Evolutionary conservation across 2,888 invertebrate species (phyloP), one percentile per base, ranked within the genome.

Genomic region (Dicycla oo): DNA sequence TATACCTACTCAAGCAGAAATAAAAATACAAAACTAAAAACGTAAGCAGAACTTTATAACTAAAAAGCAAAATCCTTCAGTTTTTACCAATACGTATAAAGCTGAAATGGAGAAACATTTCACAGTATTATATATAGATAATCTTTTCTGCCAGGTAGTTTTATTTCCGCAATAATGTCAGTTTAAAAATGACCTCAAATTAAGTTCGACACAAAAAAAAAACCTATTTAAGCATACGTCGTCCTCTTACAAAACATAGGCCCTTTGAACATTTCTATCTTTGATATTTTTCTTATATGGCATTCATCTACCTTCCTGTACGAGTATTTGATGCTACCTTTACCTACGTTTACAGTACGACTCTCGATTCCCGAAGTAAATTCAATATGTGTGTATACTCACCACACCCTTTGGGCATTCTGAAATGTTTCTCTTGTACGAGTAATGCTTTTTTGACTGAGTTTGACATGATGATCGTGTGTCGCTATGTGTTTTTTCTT

Each of bases 401-500:
- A 65, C 49, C 57, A 34, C 71, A 71, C 77, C 76, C 72, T 78
- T 70, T 67, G 76, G 75, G 77, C 71, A 80, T 82, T 78, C 80
- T 84, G 79, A 81, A 83, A 86, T 87, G 83, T 82, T 86, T 85
- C 79, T 68, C 84, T 73, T 80, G 84, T 84, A 82, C 70, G 58
- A 61, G 70, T 81, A 85, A 87, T 89, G 86, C 83, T 83, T 86
- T 78, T 84, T 86, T 84, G 86, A 87, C 86, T 82, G 80, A 69
- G 63, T 83, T 77, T 80, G 78, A 81, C 72, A 79, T 45, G 63
- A 49, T 54, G 53, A 56, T 56, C 30, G 61, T 38, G 43, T 43
- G 70, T 67, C 47, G 43, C 64, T 64, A 75, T 80, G 58, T 80
- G 75, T 73, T 60, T 60, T 72, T 70, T 53, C 47, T 70, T 67